phyloP scores from a whole-genome alignment of 2,113 vertebrate species.

The Mus spicilegus region DNA sequence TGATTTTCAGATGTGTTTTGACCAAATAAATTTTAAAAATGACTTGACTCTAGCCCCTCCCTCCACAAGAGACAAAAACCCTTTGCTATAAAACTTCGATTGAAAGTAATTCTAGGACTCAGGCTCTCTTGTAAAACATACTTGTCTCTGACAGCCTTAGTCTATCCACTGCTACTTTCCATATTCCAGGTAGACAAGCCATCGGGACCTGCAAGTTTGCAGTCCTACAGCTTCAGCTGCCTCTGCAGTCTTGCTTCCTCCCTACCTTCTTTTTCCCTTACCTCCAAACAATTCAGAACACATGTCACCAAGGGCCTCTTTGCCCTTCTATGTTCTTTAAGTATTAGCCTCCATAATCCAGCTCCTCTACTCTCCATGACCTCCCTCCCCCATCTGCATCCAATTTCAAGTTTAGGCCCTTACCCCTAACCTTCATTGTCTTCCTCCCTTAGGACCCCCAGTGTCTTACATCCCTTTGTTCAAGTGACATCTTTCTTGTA shows the following conservation, averaged over 20 bases:
- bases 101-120: background rate
- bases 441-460: background rate
- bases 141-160: background rate
- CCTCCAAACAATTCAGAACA: background rate
- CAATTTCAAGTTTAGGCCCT: background rate
- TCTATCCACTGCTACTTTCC: background rate
- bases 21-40: slow-evolving; percentile 8
- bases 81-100: background rate
- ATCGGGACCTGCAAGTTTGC: background rate
- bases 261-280: background rate
- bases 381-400: background rate
- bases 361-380: background rate
- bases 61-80: background rate
- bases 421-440: background rate
- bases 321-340: background rate
- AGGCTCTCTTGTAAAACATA: background rate
- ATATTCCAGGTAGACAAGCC: background rate
- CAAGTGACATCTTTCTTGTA: background rate
- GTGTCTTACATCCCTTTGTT: background rate
- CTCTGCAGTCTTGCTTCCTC: background rate
- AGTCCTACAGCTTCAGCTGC: too few species aligned
- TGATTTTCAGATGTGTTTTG: slow-evolving; percentile 9
- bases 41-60: background rate
- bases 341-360: background rate
- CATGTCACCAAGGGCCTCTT: background rate